Conservation (phyloP, 2,888 invertebrate species). For the Eilema griseolum region DNA sequence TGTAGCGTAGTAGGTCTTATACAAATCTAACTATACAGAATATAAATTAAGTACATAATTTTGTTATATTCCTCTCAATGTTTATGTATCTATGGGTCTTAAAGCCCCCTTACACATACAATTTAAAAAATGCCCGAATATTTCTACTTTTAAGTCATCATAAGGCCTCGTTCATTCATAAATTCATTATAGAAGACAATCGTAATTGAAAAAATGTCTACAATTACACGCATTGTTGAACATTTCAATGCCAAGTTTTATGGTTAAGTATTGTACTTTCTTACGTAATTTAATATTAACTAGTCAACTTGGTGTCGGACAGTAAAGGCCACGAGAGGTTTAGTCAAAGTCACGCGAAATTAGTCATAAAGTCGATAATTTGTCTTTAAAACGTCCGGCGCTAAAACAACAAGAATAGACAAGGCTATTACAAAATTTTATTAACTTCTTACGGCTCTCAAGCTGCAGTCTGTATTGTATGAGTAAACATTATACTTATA, state of each 20-base stretch:
- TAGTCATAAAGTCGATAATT: background rate
- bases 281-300: constrained; percentile 31
- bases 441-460: background rate
- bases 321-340: constrained; percentile 29
- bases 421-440: constrained; percentile 8
- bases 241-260: constrained; percentile 21
- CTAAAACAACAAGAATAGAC: constrained; percentile 1
- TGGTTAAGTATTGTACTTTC: constrained; percentile 19
- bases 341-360: constrained; percentile 8
- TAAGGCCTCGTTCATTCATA: constrained; percentile 48
- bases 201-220: constrained; percentile 19
- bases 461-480: background rate
- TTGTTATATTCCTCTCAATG: background rate
- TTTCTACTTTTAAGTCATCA: constrained; percentile 26
- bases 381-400: background rate
- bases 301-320: constrained; percentile 22
- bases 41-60: background rate
- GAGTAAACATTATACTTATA: background rate
- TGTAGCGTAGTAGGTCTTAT: background rate
- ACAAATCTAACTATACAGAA: background rate
- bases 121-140: constrained; percentile 22
- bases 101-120: background rate
- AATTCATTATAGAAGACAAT: constrained; percentile 35
- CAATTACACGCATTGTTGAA: constrained; percentile 23
- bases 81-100: background rate